A percentile compares a stretch with the other conserved stretches of the same genome.
Conservation (phyloP, 2,888 invertebrate species). For the Zygaena filipendulae region DNA sequence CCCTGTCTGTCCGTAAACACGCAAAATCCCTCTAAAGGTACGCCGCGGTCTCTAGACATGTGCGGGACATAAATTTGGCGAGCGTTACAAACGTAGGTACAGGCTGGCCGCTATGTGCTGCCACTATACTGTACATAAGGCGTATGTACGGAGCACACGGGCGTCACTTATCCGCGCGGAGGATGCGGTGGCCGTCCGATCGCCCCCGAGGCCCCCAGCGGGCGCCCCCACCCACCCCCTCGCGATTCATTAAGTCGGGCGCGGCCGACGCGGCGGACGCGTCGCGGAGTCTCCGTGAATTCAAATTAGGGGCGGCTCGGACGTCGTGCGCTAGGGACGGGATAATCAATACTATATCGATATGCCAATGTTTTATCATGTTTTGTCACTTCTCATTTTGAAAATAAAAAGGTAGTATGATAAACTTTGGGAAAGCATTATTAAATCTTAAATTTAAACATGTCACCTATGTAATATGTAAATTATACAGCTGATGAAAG, state of each 20-base stretch:
- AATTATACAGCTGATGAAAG: not conserved
- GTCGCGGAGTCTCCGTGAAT: constrained; percentile 69
- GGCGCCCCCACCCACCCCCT: constrained; percentile 39
- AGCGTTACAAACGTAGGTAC: constrained; percentile 63
- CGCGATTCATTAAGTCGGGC: constrained; percentile 68
- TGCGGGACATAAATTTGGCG: constrained; percentile 69
- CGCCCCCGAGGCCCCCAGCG: constrained; percentile 39
- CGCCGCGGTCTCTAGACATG: constrained; percentile 67
- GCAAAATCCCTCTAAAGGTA: constrained; percentile 67
- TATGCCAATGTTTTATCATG: no score
- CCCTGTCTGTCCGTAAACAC: constrained; percentile 61
- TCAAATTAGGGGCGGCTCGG: constrained; percentile 67
- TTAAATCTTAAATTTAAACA: no score
- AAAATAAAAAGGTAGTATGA: no score
- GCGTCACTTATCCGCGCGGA: constrained; percentile 68
- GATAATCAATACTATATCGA: constrained; percentile 12
- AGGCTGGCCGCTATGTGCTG: constrained; percentile 57
- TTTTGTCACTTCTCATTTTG: no score
- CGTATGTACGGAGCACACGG: constrained; percentile 60
- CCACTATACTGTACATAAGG: constrained; percentile 61
- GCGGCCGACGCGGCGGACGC: constrained; percentile 65
- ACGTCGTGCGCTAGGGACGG: constrained; percentile 48
- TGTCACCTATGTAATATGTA: not conserved
- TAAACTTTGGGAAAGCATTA: no score
- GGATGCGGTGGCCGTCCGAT: constrained; percentile 66